phyloP scores from a whole-genome alignment of 2,113 vertebrate genomes.

The Vanacampus margaritifer region DNA sequence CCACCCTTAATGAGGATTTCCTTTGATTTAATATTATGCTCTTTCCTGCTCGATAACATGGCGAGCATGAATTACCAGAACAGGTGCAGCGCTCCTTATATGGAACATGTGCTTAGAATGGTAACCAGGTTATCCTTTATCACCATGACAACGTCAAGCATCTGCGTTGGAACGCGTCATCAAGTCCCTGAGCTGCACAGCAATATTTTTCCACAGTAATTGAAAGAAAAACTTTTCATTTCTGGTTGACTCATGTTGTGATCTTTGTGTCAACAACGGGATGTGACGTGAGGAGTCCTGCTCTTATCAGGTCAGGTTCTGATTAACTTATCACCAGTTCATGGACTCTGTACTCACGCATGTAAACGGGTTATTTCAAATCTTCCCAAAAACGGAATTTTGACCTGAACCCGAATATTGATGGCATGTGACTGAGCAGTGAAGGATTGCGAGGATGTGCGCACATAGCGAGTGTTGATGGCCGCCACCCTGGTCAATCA shows the following conservation, averaged over 20 bases:
- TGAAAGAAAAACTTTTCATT: slow-evolving; percentile 27
- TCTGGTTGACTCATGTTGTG: slow-evolving; percentile 36
- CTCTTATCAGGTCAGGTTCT: neutral
- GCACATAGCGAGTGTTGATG: too few species aligned
- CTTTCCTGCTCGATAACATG: neutral
- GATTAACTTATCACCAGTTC: neutral
- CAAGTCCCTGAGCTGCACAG: slow-evolving; percentile 46
- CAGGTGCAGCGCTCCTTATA: slow-evolving; percentile 22
- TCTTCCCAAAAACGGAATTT: too few species aligned
- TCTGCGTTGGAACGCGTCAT: slow-evolving; percentile 62
- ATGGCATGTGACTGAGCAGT: too few species aligned
- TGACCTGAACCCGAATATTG: too few species aligned
- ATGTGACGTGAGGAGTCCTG: slow-evolving; percentile 19
- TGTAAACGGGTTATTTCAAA: too few species aligned
- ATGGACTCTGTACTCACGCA: neutral
- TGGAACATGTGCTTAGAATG: slow-evolving; percentile 15
- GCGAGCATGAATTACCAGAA: neutral
- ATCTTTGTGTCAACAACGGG: slow-evolving; percentile 33
- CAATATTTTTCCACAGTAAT: slow-evolving; percentile 32
- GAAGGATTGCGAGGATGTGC: too few species aligned
- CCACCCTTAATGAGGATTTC: neutral
- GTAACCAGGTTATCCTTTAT: slow-evolving; percentile 57
- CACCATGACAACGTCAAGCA: slow-evolving; percentile 44
- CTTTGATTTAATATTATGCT: neutral
- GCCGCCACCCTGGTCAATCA: too few species aligned